A percentile compares a stretch with the other conserved stretches of the same genome.
Conservation (phyloP, 2,797 vertebrate species). For the Amblyopsis hoosieri region DNA sequence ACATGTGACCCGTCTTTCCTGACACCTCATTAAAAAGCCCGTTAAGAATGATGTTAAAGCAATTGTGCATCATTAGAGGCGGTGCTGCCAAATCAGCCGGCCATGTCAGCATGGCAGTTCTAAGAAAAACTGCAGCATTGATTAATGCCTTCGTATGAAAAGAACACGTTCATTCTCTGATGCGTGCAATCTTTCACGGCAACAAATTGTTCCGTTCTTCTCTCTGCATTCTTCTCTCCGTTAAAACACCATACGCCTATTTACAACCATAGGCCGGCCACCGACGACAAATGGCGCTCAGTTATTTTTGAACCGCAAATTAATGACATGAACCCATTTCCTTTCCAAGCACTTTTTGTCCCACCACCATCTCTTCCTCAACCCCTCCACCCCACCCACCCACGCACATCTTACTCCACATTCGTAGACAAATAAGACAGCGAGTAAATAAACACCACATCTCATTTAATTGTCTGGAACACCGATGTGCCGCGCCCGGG, state of each 20-base stretch:
- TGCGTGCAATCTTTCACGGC: conserved; percentile 69
- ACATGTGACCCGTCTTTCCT: conserved; percentile 73
- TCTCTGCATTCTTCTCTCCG: conserved; percentile 23
- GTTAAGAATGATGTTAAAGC: conserved; percentile 86
- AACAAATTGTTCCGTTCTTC: conserved; percentile 79
- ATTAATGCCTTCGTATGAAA: conserved; percentile 80
- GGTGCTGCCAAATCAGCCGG: conserved; percentile 57
- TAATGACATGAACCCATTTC: conserved; percentile 49
- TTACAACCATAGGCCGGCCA: conserved; percentile 58
- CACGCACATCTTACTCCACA: conserved; percentile 51
- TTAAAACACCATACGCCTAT: conserved; percentile 54
- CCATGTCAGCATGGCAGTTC: conserved; percentile 65
- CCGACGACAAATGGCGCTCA: conserved; percentile 55
- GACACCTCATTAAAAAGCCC: conserved; percentile 83
- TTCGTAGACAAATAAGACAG: conserved; percentile 76
- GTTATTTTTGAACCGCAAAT: conserved; percentile 65
- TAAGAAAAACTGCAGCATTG: conserved; percentile 62
- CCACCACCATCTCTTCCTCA: conserved; percentile 19
- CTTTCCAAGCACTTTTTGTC: conserved; percentile 6
- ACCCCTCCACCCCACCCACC: conserved; percentile 40
- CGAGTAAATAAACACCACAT: conserved; percentile 82
- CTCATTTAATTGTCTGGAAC: conserved; percentile 87
- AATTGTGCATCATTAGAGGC: conserved; percentile 87
- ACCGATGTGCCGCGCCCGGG: conserved; percentile 74
- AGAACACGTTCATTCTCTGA: conserved; percentile 77